Conservation (phyloP, 2,113 vertebrate genomes). For the Laticauda laticaudata region DNA sequence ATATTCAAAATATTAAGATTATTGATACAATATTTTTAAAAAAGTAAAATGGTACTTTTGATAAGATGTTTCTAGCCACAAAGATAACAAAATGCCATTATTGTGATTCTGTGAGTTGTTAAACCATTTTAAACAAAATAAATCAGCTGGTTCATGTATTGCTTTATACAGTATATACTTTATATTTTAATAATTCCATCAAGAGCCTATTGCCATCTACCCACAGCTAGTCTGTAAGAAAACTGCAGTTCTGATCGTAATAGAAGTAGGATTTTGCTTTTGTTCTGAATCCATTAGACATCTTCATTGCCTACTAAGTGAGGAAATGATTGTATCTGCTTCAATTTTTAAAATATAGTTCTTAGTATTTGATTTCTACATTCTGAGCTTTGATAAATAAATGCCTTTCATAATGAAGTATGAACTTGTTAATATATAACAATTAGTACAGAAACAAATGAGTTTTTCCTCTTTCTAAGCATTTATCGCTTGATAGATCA, state of each 20-base stretch:
- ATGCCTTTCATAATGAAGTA: slow-evolving; percentile 5
- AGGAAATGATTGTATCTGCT: slow-evolving; percentile 49
- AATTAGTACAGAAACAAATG: slow-evolving; percentile 9
- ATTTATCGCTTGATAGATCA: slow-evolving; percentile 36
- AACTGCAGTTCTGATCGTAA: slow-evolving; percentile 41
- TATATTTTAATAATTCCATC: slow-evolving; percentile 35
- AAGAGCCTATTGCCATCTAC: slow-evolving; percentile 29
- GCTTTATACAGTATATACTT: slow-evolving; percentile 27
- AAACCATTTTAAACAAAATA: neutral
- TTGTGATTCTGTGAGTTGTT: neutral
- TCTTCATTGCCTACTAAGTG: slow-evolving; percentile 37
- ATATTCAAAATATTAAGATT: neutral
- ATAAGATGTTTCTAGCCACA: neutral
- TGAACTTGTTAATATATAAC: slow-evolving; percentile 24
- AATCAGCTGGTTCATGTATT: slow-evolving; percentile 24
- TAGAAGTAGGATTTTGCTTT: slow-evolving; percentile 33
- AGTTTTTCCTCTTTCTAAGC: neutral
- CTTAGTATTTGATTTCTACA: slow-evolving; percentile 26
- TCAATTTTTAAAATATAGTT: slow-evolving; percentile 46
- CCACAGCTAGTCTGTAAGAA: slow-evolving; percentile 37
- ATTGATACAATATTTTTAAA: neutral
- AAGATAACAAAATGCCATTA: slow-evolving; percentile 10
- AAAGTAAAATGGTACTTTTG: neutral
- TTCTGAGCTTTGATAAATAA: slow-evolving; percentile 23
- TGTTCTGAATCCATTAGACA: slow-evolving; percentile 35